phyloP scores from a whole-genome alignment of 2,797 vertebrate species.

The Tapera naevia region DNA sequence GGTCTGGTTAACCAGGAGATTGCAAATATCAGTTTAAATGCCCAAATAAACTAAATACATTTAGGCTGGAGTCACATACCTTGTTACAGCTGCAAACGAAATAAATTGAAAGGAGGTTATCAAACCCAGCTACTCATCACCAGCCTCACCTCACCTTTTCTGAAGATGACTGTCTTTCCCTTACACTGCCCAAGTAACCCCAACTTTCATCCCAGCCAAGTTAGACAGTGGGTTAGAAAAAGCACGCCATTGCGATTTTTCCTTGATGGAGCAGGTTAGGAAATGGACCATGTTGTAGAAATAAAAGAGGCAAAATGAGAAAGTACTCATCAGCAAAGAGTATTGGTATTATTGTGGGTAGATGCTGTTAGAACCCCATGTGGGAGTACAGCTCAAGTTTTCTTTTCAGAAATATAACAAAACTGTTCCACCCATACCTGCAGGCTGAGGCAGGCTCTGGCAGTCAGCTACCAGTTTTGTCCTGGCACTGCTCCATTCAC shows the following conservation, averaged over 20 bases:
- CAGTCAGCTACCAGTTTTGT: background rate
- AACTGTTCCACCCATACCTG: background rate
- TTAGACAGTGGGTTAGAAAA: background rate
- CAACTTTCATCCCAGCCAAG: background rate
- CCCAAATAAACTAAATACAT: background rate
- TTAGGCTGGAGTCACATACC: background rate
- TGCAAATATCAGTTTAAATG: background rate
- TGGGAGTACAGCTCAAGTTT: background rate
- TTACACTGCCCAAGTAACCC: background rate
- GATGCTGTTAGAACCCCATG: background rate
- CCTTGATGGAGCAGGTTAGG: background rate
- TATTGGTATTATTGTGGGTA: background rate
- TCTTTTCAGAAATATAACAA: background rate
- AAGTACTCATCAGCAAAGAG: background rate
- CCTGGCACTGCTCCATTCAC: background rate
- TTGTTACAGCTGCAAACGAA: background rate
- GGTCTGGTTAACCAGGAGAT: background rate
- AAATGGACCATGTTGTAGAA: background rate
- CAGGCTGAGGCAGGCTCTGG: background rate
- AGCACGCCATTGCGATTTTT: background rate
- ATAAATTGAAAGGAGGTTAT: accelerated
- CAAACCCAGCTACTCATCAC: background rate
- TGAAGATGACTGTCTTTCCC: background rate
- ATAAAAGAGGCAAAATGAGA: background rate
- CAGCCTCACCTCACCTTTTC: background rate